Evolutionary conservation across 2,797 vertebrate species (phyloP).

Genomic region (Oreochromis grahami): DNA sequence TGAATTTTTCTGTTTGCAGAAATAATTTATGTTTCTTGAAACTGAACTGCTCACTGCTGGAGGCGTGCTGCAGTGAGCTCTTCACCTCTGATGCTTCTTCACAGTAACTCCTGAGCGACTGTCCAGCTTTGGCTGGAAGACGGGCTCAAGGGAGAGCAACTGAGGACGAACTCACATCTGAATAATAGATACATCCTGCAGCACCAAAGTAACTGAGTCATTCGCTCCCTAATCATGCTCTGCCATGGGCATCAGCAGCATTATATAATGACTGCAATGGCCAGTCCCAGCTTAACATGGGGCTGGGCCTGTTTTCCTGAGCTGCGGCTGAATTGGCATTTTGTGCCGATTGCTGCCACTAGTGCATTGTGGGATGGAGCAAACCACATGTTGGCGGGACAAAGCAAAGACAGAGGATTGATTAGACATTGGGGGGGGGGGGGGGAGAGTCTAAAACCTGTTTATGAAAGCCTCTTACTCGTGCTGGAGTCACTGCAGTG

Average conservation of each 20-base stretch:
- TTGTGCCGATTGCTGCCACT: background rate
- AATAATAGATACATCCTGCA: conserved; percentile 58
- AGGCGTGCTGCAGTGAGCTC: background rate
- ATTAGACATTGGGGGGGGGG: background rate
- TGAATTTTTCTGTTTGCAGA: background rate
- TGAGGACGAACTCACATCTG: conserved; percentile 23
- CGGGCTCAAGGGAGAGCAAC: conserved; percentile 5
- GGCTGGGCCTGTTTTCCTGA: background rate
- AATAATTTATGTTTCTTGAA: background rate
- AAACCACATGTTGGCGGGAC: background rate
- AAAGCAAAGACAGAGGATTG: background rate
- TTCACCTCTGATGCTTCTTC: background rate
- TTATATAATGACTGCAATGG: conserved; percentile 60
- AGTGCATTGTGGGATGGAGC: background rate
- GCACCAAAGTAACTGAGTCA: conserved; percentile 41
- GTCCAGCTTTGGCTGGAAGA: background rate
- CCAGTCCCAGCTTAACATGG: conserved; percentile 10
- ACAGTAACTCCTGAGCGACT: background rate
- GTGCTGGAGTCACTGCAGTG: conserved; percentile 1
- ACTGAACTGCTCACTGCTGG: background rate
- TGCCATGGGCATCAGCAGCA: conserved; percentile 33
- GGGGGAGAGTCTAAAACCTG: conserved; percentile 9
- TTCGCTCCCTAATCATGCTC: conserved; percentile 22
- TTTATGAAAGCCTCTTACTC: conserved; percentile 47
- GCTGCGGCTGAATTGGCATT: conserved; percentile 7